Evolutionary conservation across 2,113 vertebrate species (phyloP).

Genomic region (Gymnobelideus leadbeateri): DNA sequence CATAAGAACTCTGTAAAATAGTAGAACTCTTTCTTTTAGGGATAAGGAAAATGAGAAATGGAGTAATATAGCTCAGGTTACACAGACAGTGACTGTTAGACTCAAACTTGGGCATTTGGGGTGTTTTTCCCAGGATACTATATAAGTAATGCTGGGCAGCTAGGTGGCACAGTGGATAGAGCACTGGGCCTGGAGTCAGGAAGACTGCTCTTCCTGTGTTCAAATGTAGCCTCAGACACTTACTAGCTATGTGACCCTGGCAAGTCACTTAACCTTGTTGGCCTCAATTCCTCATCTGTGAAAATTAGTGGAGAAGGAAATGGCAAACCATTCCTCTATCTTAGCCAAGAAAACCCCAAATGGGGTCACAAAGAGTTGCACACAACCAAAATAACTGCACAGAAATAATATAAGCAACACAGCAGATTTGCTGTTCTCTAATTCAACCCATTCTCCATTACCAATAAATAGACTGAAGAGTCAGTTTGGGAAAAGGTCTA

Average conservation of each 20-base stretch:
- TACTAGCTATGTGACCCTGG: background rate
- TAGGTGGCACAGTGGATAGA: background rate
- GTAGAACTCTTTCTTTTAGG: background rate
- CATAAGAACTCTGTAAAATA: background rate
- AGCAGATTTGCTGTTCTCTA: background rate
- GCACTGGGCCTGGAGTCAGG: background rate
- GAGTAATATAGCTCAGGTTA: background rate
- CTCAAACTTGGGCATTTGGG: background rate
- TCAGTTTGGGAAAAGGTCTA: background rate
- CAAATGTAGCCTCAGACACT: background rate
- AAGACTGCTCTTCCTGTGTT: background rate
- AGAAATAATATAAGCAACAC: background rate
- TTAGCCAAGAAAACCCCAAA: background rate
- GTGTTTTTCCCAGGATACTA: background rate
- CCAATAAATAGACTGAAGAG: background rate
- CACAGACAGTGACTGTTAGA: background rate
- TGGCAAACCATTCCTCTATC: background rate
- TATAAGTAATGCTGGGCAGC: background rate
- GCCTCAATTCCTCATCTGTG: background rate
- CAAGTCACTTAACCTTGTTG: background rate
- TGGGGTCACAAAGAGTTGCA: background rate
- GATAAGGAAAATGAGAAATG: background rate
- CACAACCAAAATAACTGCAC: background rate
- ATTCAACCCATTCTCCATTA: background rate
- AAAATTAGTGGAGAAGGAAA: background rate